Conservation (phyloP, 2,888 invertebrate species). For the Cataglyphis cursor region DNA sequence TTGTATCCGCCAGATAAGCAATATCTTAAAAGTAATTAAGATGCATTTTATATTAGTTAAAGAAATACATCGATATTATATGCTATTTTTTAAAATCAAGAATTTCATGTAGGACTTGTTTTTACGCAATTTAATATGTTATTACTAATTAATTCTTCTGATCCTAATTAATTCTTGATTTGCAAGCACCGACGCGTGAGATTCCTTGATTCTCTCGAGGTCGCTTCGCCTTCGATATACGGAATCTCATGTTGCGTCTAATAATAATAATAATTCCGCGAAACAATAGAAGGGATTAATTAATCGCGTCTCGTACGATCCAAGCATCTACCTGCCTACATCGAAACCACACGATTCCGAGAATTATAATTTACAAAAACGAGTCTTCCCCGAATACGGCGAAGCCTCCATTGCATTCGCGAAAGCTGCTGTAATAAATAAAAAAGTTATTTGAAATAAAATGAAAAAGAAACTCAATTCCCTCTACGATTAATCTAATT, state of each 20-base stretch:
- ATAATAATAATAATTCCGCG: conserved; percentile 31
- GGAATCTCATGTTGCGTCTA: neutral
- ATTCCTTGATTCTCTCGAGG: conserved; percentile 9
- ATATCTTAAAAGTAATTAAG: neutral
- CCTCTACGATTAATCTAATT: neutral
- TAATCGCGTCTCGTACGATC: conserved; percentile 23
- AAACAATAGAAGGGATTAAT: conserved; percentile 20
- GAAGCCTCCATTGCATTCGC: neutral
- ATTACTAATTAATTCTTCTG: neutral
- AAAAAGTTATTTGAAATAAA: neutral
- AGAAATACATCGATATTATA: neutral
- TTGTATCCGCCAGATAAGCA: neutral
- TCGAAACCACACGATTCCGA: neutral
- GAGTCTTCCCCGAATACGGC: neutral
- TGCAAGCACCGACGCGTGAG: neutral
- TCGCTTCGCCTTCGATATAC: neutral
- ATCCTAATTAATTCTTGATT: conserved; percentile 18
- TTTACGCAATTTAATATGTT: neutral
- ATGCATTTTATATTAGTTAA: neutral
- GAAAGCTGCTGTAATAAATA: neutral
- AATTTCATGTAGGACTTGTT: neutral
- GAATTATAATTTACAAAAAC: neutral
- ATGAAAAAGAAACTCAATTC: neutral
- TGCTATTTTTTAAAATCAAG: neutral
- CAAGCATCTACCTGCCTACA: neutral